phyloP scores from a whole-genome alignment of 2,888 invertebrate genomes.

The Theodoxus fluviatilis region DNA sequence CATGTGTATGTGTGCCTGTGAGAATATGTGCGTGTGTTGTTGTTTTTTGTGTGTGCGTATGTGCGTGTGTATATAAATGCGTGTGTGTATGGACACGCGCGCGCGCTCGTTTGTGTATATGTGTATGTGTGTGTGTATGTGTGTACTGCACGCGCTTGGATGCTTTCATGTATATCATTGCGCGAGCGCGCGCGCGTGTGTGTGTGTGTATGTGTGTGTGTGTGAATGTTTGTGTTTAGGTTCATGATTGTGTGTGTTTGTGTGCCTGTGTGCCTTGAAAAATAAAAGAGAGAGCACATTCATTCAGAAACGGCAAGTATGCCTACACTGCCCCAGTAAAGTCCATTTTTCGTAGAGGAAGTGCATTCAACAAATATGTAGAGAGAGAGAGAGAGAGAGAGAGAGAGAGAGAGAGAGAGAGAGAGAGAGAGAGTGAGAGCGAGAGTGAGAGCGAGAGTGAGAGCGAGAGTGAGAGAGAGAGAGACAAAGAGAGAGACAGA shows the following conservation, averaged over 20 bases:
- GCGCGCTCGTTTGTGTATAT: not conserved
- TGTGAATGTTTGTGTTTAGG: not conserved
- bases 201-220: not conserved
- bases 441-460: not conserved
- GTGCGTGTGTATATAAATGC: not conserved
- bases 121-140: constrained; percentile 10
- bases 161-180: not conserved
- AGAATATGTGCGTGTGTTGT: constrained; percentile 1
- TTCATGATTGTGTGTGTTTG: too few species aligned
- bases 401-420: constrained; percentile 3
- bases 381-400: not conserved
- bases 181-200: not conserved
- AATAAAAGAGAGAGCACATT: too few species aligned
- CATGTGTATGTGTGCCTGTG: constrained; percentile 17
- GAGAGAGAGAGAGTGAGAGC: not conserved
- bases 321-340: not conserved
- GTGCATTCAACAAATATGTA: not conserved
- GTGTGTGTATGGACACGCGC: not conserved
- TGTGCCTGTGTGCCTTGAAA: too few species aligned
- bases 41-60: constrained; percentile 9
- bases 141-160: not conserved
- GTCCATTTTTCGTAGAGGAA: not conserved
- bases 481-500: constrained; percentile 1
- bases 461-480: not conserved
- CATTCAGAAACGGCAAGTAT: not conserved